phyloP scores from a whole-genome alignment of 1,140 invertebrate species.

The Aethina tumida region DNA sequence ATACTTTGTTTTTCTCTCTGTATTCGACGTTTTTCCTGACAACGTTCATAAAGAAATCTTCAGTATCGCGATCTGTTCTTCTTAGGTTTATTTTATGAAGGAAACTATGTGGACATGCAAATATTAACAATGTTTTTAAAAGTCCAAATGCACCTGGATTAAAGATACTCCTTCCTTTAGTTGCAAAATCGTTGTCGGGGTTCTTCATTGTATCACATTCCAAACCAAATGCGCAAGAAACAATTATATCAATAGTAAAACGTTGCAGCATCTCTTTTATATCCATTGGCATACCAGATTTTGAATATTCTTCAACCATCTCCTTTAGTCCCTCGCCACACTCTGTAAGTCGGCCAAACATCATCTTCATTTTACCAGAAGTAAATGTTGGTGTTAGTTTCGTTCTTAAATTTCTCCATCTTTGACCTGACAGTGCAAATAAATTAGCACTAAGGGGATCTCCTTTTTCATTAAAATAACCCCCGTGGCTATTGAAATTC shows the following conservation, averaged over 20 bases:
- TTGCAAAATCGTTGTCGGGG: conserved; percentile 38
- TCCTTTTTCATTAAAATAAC: conserved; percentile 33
- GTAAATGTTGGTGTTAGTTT: conserved; percentile 51
- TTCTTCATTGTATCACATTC: conserved; percentile 40
- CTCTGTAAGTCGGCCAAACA: conserved; percentile 39
- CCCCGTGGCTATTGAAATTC: conserved; percentile 37
- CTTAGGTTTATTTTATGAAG: no score
- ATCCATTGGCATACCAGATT: conserved; percentile 1
- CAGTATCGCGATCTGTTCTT: no score
- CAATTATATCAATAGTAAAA: conserved; percentile 36
- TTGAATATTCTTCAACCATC: conserved; percentile 23
- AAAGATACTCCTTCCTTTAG: conserved; percentile 28
- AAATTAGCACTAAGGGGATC: conserved; percentile 39
- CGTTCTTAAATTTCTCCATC: conserved; percentile 45
- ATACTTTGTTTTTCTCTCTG: background rate
- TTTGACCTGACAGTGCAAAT: conserved; percentile 37
- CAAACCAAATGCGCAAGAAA: conserved; percentile 41
- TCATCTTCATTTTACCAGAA: conserved; percentile 46
- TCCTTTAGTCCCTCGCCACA: conserved; percentile 34
- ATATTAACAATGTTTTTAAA: no score
- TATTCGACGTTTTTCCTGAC: no score
- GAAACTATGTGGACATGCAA: no score
- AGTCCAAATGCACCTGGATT: no score
- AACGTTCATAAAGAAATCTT: no score
- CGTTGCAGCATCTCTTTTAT: conserved; percentile 5